These are phyloP conservation scores for Sarcophaga bullata DNA, from an alignment of 1,140 invertebrate species.

Conservation along the genomic window DNA sequence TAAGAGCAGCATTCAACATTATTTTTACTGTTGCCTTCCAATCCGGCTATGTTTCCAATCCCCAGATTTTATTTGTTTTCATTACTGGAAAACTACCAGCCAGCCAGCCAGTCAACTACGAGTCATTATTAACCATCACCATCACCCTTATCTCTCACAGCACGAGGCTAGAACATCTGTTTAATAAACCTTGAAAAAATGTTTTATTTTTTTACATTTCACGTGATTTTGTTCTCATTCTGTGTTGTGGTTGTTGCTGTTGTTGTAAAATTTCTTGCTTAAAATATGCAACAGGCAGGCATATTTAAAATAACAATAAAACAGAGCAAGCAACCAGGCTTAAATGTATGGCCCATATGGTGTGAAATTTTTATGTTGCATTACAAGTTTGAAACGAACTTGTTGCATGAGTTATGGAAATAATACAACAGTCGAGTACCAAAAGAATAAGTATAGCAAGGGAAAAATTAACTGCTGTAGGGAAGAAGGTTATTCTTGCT, in stretches of 20 bases:
- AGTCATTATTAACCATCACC: too few species aligned
- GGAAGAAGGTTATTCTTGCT: too few species aligned
- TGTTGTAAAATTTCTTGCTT: too few species aligned
- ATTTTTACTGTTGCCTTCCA: not conserved
- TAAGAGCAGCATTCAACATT: too few species aligned
- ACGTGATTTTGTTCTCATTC: not conserved
- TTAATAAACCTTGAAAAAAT: slow-evolving; percentile 32
- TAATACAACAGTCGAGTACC: too few species aligned
- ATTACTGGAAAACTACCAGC: not conserved
- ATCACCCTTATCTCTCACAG: too few species aligned
- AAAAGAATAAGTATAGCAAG: too few species aligned
- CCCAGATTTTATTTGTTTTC: slow-evolving; percentile 33
- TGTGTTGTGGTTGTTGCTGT: too few species aligned
- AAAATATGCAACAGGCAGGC: slow-evolving; percentile 35
- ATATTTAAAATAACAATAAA: not conserved
- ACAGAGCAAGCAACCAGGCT: not conserved
- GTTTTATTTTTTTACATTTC: not conserved
- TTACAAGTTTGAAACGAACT: not conserved
- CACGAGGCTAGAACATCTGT: slow-evolving; percentile 5
- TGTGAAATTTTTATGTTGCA: too few species aligned
- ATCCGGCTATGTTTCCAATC: slow-evolving; percentile 22
- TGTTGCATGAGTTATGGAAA: too few species aligned
- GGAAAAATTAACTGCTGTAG: too few species aligned
- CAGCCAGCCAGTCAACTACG: not conserved
- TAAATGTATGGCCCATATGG: too few species aligned